A percentile compares a stretch with the other conserved stretches of the same genome.
These are phyloP conservation scores for Limnodromus scolopaceus DNA, from an alignment of 2,797 vertebrate genomes.

Conservation along the genomic window DNA sequence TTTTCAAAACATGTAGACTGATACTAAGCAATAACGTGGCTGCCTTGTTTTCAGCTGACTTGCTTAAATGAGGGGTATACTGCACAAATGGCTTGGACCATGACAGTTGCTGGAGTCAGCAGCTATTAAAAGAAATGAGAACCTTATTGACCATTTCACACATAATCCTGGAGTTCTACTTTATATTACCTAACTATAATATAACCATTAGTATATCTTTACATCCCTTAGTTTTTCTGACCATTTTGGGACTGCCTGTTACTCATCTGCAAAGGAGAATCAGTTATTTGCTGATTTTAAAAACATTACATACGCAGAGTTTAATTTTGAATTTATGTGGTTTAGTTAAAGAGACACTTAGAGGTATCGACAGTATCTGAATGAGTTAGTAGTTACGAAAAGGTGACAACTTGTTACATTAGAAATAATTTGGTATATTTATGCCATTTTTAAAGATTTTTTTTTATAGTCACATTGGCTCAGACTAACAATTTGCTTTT, in stretches of 20 bases:
- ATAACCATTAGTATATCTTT: not conserved
- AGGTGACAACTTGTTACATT: not conserved
- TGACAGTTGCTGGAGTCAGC: not conserved
- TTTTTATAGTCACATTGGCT: not conserved
- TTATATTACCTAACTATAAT: not conserved
- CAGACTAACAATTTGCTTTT: not conserved
- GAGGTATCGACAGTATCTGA: not conserved
- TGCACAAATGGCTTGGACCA: not conserved
- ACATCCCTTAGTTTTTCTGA: constrained; percentile 11
- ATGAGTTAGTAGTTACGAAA: not conserved
- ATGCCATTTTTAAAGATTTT: not conserved
- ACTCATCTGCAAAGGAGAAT: not conserved
- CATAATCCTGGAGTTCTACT: not conserved
- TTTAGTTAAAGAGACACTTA: not conserved
- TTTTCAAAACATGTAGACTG: not conserved
- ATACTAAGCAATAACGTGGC: not conserved
- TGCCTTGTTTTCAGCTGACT: not conserved
- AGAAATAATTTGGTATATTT: constrained; percentile 1
- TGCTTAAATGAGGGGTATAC: not conserved
- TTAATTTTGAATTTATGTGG: not conserved
- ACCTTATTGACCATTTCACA: not conserved
- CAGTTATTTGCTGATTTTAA: not conserved
- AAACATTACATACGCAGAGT: not conserved
- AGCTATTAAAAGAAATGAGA: not conserved
- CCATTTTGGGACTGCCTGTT: not conserved